phyloP scores from a whole-genome alignment of 2,888 invertebrate genomes.

The Torymus aiolomorphi region DNA sequence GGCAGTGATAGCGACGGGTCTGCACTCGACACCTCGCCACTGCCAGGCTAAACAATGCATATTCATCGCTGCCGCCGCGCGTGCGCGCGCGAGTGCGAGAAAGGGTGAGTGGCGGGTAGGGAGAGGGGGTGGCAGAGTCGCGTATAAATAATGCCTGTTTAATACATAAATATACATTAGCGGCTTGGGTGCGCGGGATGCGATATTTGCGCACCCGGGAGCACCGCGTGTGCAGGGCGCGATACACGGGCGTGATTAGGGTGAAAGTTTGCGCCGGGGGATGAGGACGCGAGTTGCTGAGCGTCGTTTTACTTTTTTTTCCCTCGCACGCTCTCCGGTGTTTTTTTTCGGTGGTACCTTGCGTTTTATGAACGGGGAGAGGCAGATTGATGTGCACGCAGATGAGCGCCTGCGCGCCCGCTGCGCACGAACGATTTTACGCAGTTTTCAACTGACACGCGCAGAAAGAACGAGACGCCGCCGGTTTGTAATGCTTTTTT shows the following conservation, averaged over 20 bases:
- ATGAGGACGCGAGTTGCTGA: no score
- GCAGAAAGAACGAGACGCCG: no score
- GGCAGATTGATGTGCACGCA: no score
- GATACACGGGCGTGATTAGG: constrained; percentile 19
- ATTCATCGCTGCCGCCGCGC: constrained; percentile 68
- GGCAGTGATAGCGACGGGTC: constrained; percentile 75
- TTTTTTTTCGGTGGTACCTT: background rate
- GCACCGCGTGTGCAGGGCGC: background rate
- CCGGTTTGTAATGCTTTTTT: background rate
- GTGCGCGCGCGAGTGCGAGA: background rate
- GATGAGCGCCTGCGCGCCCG: no score
- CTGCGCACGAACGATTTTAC: no score
- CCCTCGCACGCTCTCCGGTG: no score
- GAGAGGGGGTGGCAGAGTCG: constrained; percentile 31
- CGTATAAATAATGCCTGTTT: constrained; percentile 75
- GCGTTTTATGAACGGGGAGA: no score
- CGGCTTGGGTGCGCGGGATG: constrained; percentile 5
- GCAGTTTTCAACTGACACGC: no score
- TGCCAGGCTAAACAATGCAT: constrained; percentile 74
- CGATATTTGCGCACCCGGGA: constrained; percentile 9
- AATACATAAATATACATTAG: constrained; percentile 75
- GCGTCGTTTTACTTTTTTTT: background rate
- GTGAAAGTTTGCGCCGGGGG: constrained; percentile 16
- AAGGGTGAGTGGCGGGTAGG: background rate
- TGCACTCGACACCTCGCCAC: constrained; percentile 75